Evolutionary conservation across 2,888 invertebrate genomes (phyloP), one percentile per base, ranked within the genome.

Genomic region (Eristalis pertinax): DNA sequence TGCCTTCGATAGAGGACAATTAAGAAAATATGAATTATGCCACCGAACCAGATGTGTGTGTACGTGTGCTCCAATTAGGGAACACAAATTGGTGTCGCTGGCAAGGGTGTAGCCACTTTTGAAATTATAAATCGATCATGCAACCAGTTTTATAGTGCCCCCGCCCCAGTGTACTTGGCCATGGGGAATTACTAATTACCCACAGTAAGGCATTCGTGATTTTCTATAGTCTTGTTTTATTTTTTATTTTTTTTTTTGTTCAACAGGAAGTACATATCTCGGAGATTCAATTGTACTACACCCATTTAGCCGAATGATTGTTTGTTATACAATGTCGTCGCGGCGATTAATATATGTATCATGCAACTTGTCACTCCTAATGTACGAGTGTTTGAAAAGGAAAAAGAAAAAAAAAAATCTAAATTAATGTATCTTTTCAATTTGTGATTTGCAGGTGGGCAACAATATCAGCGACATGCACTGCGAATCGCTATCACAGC

Each of bases 41-140:
- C 69, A 78, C 63, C 43, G 50, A 29, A 79, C 43, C 62, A 67
- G 60, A 26, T 58, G 62, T 38, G 58, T 29, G 58, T 43, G 32
- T 32, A 43, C 35, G 32, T 32, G 8, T 32, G 65, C 38, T 72
- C 29, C 63, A 74, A 74, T 74, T 56, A 74, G 43, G 63, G 68
- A 69, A 74, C 73, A 60, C 74, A 67, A 75, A 74, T 70, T 82
- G 63, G 78, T 86, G 78, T 79, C 74, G 78, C 78, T 78, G 60
- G 35, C 76, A 13, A 65, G 64, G 64, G 22, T 70, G 67, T 79
- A 70, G 43, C 10, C 32, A 72, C 84, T 78, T 79, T 75, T 84
- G 75, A 81, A 62, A 81, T 81, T 81, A 85, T 74, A 74, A 50
- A n/a, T 73, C 60, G 77, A 86, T 79, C 82, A 86, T 86, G 86